Evolutionary conservation across 2,888 invertebrate genomes (phyloP).

Genomic region (Latrodectus hesperus): DNA sequence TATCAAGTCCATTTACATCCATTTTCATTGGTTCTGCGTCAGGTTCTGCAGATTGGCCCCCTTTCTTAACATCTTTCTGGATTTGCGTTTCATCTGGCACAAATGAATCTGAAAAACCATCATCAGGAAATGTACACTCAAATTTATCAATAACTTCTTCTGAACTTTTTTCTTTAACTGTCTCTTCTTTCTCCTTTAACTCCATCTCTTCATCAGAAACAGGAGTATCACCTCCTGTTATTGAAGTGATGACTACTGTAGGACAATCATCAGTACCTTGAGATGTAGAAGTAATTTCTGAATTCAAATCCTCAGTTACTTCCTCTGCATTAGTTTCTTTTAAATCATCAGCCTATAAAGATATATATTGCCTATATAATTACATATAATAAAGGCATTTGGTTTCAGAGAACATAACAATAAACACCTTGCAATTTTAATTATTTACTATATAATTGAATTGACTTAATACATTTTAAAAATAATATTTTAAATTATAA

Average conservation of each 20-base stretch:
- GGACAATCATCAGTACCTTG: conserved; percentile 53
- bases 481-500: too few species aligned
- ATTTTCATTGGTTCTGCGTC: conserved; percentile 45
- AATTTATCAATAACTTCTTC: conserved; percentile 44
- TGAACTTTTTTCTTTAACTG: background rate
- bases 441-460: too few species aligned
- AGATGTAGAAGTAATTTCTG: conserved; percentile 32
- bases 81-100: conserved; percentile 16
- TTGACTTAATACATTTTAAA: too few species aligned
- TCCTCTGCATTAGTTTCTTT: conserved; percentile 27
- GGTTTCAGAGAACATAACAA: too few species aligned
- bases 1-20: conserved; percentile 52
- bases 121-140: conserved; percentile 52
- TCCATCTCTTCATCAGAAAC: conserved; percentile 59
- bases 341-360: conserved; percentile 17
- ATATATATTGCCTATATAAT: background rate
- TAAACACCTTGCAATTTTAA: too few species aligned
- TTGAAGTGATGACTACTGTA: conserved; percentile 51
- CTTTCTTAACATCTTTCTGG: conserved; percentile 7
- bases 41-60: background rate
- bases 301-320: conserved; percentile 27
- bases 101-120: conserved; percentile 12
- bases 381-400: too few species aligned
- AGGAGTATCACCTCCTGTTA: conserved; percentile 49
- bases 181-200: conserved; percentile 31